Conservation (phyloP, 2,113 vertebrate species). For the Eretmochelys imbricata region DNA sequence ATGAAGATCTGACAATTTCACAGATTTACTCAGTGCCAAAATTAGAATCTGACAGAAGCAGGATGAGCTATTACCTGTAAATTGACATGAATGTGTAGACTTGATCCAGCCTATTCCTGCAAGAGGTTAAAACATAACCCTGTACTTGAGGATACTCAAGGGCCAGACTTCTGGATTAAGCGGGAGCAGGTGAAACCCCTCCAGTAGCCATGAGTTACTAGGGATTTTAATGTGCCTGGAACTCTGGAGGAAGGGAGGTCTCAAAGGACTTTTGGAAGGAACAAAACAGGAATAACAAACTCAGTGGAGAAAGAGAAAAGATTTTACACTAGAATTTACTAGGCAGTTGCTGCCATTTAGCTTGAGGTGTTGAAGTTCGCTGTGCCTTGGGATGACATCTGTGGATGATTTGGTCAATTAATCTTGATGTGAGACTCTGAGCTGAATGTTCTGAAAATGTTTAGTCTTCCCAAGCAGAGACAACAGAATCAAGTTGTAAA, state of each 20-base stretch:
- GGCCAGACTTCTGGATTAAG: no score
- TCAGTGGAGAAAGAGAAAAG: background rate
- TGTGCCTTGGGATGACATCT: background rate
- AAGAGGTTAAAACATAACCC: rapidly evolving
- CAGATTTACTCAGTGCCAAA: background rate
- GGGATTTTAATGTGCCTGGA: background rate
- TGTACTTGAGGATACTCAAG: no score
- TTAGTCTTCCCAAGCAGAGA: no score
- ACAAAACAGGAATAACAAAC: background rate
- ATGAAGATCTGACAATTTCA: background rate
- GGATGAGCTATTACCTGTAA: background rate
- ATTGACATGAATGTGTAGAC: rapidly evolving
- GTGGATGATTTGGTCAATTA: no score
- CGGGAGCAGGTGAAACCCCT: background rate
- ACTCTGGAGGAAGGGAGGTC: background rate
- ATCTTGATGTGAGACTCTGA: no score
- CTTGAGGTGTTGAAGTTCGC: background rate
- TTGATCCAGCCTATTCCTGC: background rate
- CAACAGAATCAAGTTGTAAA: no score
- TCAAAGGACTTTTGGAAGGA: background rate
- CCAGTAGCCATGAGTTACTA: no score
- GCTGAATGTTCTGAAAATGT: no score
- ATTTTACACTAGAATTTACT: background rate
- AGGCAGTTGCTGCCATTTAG: background rate
- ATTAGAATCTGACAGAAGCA: background rate